These are phyloP conservation scores for Caenorhabditis latens DNA, from an alignment of 1,140 invertebrate species.

Conservation along the genomic window DNA sequence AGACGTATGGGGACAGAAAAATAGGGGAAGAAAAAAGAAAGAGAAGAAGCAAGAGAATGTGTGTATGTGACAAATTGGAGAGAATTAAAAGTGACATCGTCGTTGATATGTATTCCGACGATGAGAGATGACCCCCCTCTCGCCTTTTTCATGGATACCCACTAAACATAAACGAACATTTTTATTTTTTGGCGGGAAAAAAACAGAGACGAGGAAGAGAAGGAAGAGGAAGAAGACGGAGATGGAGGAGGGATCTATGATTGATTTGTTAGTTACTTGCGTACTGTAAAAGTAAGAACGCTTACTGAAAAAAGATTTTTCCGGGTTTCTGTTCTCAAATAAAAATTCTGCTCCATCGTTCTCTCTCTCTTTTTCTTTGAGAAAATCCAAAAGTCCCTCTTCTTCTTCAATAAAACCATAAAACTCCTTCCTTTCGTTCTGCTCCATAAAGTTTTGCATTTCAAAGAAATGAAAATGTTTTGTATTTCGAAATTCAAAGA, in stretches of 20 bases:
- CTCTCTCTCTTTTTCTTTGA: not conserved
- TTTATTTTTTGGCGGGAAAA: not conserved
- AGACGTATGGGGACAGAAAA: not conserved
- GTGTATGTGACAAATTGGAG: conserved; percentile 53
- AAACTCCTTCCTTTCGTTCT: not conserved
- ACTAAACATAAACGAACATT: not conserved
- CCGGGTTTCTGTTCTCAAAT: not conserved
- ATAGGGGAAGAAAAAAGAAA: too few relatives aligned
- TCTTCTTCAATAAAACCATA: not conserved
- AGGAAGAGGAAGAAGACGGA: too few relatives aligned
- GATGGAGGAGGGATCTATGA: too few relatives aligned
- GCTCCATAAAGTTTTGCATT: conserved; percentile 47
- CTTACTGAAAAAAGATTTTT: too few relatives aligned
- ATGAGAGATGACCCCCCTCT: conserved; percentile 26
- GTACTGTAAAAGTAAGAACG: too few relatives aligned
- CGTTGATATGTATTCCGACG: conserved; percentile 47
- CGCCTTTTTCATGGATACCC: too few relatives aligned
- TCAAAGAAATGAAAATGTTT: conserved; percentile 1
- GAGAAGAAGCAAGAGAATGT: conserved; percentile 44
- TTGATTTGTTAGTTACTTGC: too few relatives aligned
- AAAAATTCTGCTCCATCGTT: too few relatives aligned
- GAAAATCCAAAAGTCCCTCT: not conserved
- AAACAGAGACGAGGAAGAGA: too few relatives aligned
- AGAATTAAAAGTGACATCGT: conserved; percentile 56
- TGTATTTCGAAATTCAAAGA: not conserved